Evolutionary conservation across 2,888 invertebrate genomes (phyloP).

Genomic region (Acanthosepion lycidas): DNA sequence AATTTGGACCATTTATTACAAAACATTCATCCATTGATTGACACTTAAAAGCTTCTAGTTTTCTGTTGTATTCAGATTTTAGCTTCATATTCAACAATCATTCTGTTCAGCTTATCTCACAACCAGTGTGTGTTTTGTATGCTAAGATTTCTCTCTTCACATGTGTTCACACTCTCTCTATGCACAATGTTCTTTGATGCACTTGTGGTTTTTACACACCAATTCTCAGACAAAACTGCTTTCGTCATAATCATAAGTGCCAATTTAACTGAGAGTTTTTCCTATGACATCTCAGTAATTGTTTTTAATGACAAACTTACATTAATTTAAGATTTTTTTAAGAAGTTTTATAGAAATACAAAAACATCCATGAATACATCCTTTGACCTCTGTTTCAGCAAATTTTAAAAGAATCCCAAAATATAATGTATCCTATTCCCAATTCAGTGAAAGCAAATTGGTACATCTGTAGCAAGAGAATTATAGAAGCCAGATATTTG

Average conservation of each 20-base stretch:
- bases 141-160: background rate
- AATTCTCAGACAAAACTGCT: background rate
- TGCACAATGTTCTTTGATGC: slow-evolving; percentile 18
- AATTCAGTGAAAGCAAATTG: too few species aligned
- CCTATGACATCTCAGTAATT: too few species aligned
- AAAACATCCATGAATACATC: background rate
- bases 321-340: background rate
- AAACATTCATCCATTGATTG: background rate
- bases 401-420: background rate
- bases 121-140: background rate
- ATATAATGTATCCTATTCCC: background rate
- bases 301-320: background rate
- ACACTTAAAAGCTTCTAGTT: background rate
- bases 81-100: background rate
- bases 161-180: background rate
- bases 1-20: background rate
- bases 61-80: background rate
- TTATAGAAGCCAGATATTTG: background rate
- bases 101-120: background rate
- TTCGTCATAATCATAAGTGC: background rate
- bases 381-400: background rate
- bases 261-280: background rate
- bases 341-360: background rate
- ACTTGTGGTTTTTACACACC: background rate
- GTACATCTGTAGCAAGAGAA: background rate